Evolutionary conservation across 2,888 invertebrate genomes (phyloP), one percentile per base, ranked within the genome.

Genomic region (Drosophila neutralis): DNA sequence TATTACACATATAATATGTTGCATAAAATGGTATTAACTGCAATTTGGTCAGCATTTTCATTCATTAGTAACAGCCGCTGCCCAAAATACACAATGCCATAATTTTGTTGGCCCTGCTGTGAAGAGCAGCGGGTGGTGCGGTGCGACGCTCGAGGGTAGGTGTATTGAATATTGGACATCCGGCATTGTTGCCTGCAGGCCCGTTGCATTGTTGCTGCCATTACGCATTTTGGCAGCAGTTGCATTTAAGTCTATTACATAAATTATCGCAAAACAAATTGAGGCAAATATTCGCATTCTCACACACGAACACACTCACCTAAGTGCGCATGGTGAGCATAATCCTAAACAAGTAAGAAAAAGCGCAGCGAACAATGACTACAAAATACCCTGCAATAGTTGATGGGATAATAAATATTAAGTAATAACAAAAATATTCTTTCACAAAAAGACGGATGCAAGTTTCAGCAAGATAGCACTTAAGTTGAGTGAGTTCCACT

Each of bases 1-100:
- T 80, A 85, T 85, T 69, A 61, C 80, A 80, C 80, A 64, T 73
- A 73, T 82, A 83, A 87, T 79, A 87, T 82, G 83, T 75, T 85
- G 76, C 85, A 83, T 76, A 73, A 84, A 85, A 69, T 61, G 63
- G 61, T 67, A 70, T 78, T 66, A 69, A 66, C 66, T 69, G 71
- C 66, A 82, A 62, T 81, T 80, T 82, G 75, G 80, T 75, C 82
- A 80, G 80, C 82, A 80, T 62, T 78, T 80, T 78, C 69, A 65
- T 78, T 81, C 68, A 78, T 78, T 80, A 73, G 69, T 66, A 65
- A 29, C 77, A 80, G 66, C 71, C 66, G 66, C 60, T 67, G 59
- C 58, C 72, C 73, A 80, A 76, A 80, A 48, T 68, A 80, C 72
- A 78, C 76, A 77, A 63, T 66, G 65, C 76, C 29, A 75, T 77